Conservation (phyloP, 2,888 invertebrate genomes). For the Amiota mariae region DNA sequence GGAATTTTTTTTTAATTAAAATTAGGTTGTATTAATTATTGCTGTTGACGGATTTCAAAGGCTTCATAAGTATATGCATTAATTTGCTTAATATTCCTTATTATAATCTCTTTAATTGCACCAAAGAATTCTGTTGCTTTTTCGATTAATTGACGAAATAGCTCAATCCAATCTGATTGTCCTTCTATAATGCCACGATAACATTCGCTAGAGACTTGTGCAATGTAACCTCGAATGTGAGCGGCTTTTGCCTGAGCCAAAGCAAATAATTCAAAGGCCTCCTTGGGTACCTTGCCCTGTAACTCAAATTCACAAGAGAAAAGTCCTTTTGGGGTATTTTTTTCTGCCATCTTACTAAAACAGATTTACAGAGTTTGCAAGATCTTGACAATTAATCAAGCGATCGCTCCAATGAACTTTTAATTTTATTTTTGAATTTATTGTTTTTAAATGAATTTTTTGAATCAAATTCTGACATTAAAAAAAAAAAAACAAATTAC, state of each 20-base stretch:
- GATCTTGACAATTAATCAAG: no score
- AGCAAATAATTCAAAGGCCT: conserved; percentile 53
- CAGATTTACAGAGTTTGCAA: no score
- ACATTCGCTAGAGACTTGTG: conserved; percentile 31
- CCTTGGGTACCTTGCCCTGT: conserved; percentile 44
- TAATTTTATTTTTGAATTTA: no score
- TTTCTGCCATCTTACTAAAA: neutral
- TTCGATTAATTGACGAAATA: conserved; percentile 46
- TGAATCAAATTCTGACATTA: no score
- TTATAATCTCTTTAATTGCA: conserved; percentile 51
- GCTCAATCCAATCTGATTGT: conserved; percentile 51
- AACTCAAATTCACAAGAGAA: conserved; percentile 52
- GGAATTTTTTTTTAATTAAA: no score
- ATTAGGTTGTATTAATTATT: no score
- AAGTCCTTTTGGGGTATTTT: neutral
- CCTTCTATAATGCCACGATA: conserved; percentile 51
- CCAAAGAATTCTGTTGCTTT: conserved; percentile 50
- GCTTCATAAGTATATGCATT: conserved; percentile 44
- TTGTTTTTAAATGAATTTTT: no score
- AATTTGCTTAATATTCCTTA: conserved; percentile 48
- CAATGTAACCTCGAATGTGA: conserved; percentile 52
- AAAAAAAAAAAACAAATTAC: no score
- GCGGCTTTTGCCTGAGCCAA: conserved; percentile 44
- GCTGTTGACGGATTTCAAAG: conserved; percentile 42
- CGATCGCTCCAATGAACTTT: no score